Evolutionary conservation across 2,888 invertebrate genomes (phyloP).

Genomic region (Drosophila kuntzei): DNA sequence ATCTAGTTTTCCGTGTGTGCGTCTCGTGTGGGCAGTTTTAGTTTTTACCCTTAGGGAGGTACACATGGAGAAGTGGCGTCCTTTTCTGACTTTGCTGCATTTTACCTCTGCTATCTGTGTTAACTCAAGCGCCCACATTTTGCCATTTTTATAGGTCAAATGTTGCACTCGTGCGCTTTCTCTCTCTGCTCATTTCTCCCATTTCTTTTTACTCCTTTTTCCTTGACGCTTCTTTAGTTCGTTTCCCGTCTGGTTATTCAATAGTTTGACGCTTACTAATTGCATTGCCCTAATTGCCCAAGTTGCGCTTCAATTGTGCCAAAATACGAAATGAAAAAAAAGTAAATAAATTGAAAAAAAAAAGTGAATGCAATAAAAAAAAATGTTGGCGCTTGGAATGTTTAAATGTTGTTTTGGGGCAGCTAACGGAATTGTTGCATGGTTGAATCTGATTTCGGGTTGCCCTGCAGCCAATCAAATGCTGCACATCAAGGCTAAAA

Average conservation of each 20-base stretch:
- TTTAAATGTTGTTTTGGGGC: conserved; percentile 42
- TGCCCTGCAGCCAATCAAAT: conserved; percentile 54
- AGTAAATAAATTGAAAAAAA: conserved; percentile 10
- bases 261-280: conserved; percentile 71
- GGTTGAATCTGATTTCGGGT: conserved; percentile 43
- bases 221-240: conserved; percentile 1
- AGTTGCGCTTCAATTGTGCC: conserved; percentile 72
- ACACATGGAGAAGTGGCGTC: background rate
- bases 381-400: conserved; percentile 32
- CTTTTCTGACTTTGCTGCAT: background rate
- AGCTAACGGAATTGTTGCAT: conserved; percentile 56
- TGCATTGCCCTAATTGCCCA: conserved; percentile 73
- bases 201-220: background rate
- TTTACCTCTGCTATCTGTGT: conserved; percentile 33
- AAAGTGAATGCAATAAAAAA: conserved; percentile 3
- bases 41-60: conserved; percentile 14
- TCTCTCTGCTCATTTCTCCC: background rate
- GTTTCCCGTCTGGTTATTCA: conserved; percentile 59
- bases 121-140: conserved; percentile 34
- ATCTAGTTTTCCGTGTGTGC: conserved; percentile 40
- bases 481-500: conserved; percentile 48
- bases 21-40: conserved; percentile 63
- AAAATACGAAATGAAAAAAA: conserved; percentile 35
- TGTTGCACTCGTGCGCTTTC: conserved; percentile 29
- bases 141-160: conserved; percentile 64